phyloP scores from a whole-genome alignment of 1,140 invertebrate species.

The Agrypnia vestita region DNA sequence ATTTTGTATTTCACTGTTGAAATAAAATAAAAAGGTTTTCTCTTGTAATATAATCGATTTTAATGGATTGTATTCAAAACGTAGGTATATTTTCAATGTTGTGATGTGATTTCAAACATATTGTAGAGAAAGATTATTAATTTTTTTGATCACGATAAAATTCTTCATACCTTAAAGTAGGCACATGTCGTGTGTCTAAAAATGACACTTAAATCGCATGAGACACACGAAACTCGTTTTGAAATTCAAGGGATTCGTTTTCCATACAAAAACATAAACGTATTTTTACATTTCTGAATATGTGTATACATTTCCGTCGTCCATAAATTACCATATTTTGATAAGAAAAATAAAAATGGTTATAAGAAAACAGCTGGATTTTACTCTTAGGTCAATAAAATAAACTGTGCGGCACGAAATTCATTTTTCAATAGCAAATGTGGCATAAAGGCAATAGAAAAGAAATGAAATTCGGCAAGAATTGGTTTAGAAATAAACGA shows the following conservation, averaged over 20 bases:
- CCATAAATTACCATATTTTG: slow-evolving; percentile 36
- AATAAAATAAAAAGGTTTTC: too few relatives aligned
- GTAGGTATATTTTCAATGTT: too few relatives aligned
- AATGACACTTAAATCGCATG: slow-evolving; percentile 12
- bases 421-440: slow-evolving; percentile 36
- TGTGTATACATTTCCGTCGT: slow-evolving; percentile 27
- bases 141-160: too few relatives aligned
- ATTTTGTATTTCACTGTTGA: too few relatives aligned
- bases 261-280: slow-evolving; percentile 27
- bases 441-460: slow-evolving; percentile 36
- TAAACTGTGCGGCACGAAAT: slow-evolving; percentile 32
- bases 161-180: too few relatives aligned
- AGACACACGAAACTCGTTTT: not conserved
- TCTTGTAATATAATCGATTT: too few relatives aligned
- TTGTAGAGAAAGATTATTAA: too few relatives aligned
- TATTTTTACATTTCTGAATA: slow-evolving; percentile 30
- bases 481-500: slow-evolving; percentile 46
- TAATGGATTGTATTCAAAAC: too few relatives aligned
- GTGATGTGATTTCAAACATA: too few relatives aligned
- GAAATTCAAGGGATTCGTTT: slow-evolving; percentile 12
- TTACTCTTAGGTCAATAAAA: slow-evolving; percentile 40
- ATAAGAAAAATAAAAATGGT: slow-evolving; percentile 36
- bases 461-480: slow-evolving; percentile 42
- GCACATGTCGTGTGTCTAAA: not conserved
- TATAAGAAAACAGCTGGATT: slow-evolving; percentile 31